Evolutionary conservation across 2,113 vertebrate species (phyloP).

Genomic region (Seriola dumerili): DNA sequence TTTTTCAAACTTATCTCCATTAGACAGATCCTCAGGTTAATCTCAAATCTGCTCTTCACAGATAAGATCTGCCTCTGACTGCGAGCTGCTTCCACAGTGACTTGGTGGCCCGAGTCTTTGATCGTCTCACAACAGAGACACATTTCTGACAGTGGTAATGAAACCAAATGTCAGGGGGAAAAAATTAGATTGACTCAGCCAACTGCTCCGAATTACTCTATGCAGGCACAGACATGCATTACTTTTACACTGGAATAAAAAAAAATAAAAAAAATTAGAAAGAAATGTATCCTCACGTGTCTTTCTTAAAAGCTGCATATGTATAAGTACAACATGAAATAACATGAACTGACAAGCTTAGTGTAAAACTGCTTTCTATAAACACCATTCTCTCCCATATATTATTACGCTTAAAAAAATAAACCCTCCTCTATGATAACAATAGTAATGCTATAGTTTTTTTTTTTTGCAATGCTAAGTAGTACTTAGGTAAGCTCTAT

Average conservation of each 20-base stretch:
- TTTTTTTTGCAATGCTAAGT: slow-evolving; percentile 84
- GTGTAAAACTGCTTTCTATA: slow-evolving; percentile 84
- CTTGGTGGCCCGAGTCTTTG: slow-evolving; percentile 63
- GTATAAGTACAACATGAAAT: slow-evolving; percentile 76
- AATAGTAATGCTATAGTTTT: slow-evolving; percentile 84
- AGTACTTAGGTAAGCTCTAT: slow-evolving; percentile 84
- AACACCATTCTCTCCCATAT: slow-evolving; percentile 85
- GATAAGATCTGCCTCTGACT: slow-evolving; percentile 59
- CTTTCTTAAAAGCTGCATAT: slow-evolving; percentile 77
- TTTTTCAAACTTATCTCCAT: slow-evolving; percentile 35
- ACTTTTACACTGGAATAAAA: slow-evolving; percentile 81
- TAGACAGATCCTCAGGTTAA: slow-evolving; percentile 50
- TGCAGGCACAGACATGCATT: slow-evolving; percentile 88
- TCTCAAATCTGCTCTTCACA: slow-evolving; percentile 39
- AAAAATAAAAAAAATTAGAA: slow-evolving; percentile 81
- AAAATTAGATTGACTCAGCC: slow-evolving; percentile 79
- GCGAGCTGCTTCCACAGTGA: slow-evolving; percentile 48
- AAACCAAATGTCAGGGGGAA: slow-evolving; percentile 40
- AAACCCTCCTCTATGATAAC: slow-evolving; percentile 87
- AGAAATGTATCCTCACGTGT: slow-evolving; percentile 86
- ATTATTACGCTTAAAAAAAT: slow-evolving; percentile 88
- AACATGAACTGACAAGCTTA: slow-evolving; percentile 81
- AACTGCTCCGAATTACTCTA: slow-evolving; percentile 84
- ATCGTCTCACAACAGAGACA: slow-evolving; percentile 62
- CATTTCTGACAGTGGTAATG: slow-evolving; percentile 56